Evolutionary conservation across 2,888 invertebrate species (phyloP), one percentile per base, ranked within the genome.

Genomic region (Mimas tiliae): DNA sequence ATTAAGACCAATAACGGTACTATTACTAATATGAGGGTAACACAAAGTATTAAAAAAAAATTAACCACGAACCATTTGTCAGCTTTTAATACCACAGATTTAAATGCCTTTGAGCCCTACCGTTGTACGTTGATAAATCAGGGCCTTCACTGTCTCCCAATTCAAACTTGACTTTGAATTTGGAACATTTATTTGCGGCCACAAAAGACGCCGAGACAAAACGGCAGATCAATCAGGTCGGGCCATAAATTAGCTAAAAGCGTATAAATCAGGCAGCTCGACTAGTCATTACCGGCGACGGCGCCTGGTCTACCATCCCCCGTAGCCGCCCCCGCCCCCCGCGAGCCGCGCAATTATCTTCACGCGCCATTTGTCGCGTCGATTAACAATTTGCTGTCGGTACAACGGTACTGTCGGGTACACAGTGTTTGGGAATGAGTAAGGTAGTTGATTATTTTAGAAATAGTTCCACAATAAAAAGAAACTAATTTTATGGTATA

Each of bases 361-460:
- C 81, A 86, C 84, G 85, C 82, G 75, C 84, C 87, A 88, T 88
- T 88, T 83, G 83, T 80, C 77, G 73, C 78, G 76, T 69, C 85
- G 81, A 85, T 86, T 86, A 86, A 83, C 86, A 81, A 86, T 85
- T 86, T 80, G 80, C 82, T 76, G 82, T 74, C 73, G 72, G 74
- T 53, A 71, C 73, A 73, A 70, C 67, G 69, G 69, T 65, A 55
- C 33, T 34, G 38, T 11, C 42, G 50, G 19, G 53, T 53, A 38
- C 48, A 64, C 63, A 64, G 51, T 51, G 19, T 19, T 19, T 3
- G 9, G 3, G 11, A 50, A 50, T 19, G 50, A 50, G 50, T 19
- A 19, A 9, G 16, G 16, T 19, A 50, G 0, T 9, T 38, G 38
- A 45, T 9, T 2, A 45, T 4, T 9, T 12, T 38, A 45, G 14